Base-by-base conservation (phyloP, 2,113 vertebrate species). In the Coptodon bakossiorum region DNA sequence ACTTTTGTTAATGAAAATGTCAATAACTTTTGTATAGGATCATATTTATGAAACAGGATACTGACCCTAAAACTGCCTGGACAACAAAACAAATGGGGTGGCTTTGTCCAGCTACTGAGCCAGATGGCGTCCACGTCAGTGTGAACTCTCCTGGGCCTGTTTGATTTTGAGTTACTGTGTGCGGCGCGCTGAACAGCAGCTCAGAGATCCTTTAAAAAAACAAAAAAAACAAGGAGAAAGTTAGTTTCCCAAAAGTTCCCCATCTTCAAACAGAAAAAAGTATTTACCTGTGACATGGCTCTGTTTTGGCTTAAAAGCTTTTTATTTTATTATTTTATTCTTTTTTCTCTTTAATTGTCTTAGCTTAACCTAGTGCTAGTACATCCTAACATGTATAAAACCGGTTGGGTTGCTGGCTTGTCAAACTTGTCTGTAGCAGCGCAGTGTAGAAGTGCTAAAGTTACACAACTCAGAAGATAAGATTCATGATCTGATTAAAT, bases 1-100 rank as follows among this genome's bases (percentile, higher is more conserved):
- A 38, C 34, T 36, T 36, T 38, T n/a, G 36, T 63, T n/a, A 3
- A 36, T 36, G 10, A 22, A 38, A 12, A 13, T 66, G n/a, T 4
- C 6, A n/a, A 36, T n/a, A n/a, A 7, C 6, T 38, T 36, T 38
- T 66, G 3, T n/a, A 0, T 66, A n/a, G 8, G 6, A 38, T 36
- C 10, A 12, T 66, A 66, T 22, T 38, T 38, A 66, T n/a, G 34
- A 22, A 66, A 66, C 9, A 24, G 53, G 27, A 45, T 2, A 88
- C 92, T 90, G 5, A 92, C 88, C 6, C 57, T 2, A 0, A 2
- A 29, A 24, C 1, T 22, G 87, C 79, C 11, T 90, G 82, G 12
- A 87, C n/a, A 1, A 80, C 24, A n/a, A 93, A 94, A 17, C 93
- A 93, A 45, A 93, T 5, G 3, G 89, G 59, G 2, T 87, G 76